Evolutionary conservation across 1,140 invertebrate species (phyloP), one percentile per base, ranked within the genome.

Genomic region (Drosophila bocqueti): DNA sequence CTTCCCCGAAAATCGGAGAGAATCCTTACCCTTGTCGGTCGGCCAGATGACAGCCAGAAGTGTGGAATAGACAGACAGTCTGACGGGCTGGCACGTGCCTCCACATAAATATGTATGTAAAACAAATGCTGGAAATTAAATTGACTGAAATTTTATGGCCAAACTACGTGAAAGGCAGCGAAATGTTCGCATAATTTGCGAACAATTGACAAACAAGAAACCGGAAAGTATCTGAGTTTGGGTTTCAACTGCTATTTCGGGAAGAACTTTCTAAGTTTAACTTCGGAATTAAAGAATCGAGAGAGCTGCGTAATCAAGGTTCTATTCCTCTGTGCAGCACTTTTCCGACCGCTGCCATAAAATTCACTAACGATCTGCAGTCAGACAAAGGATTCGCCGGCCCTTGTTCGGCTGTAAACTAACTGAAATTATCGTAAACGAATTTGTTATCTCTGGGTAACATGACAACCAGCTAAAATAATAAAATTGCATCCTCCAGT

Each of bases 61-160:
- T 74, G 68, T 45, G 31, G 68, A 61, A 52, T 43, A 75, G 52
- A 65, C 61, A 76, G 73, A 55, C 75, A 52, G 60, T 50, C 71
- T 45, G 71, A 74, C 42, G 50, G 38, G 21, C 34, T 40, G 73
- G 75, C 74, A 78, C 75, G 75, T 78, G 75, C 75, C 52, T 43
- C 40, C 43, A 78, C 74, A 78, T 58, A 78, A 78, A 78, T 69
- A 78, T 78, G 57, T 76, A 75, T 75, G 72, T 64, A 57, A 76
- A 75, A 55, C 60, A 75, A 75, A 64, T 57, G 59, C 36, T 75
- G 50, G 74, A 78, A 78, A 78, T 78, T 69, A 78, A 78, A 78
- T 78, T 78, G 75, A 78, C 75, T 78, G 75, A 78, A 78, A 69
- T 77, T 77, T 69, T 77, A 77, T 77, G 75, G 40, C 11, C 74